phyloP scores from a whole-genome alignment of 2,888 invertebrate genomes.

The Pristionchus mayeri region DNA sequence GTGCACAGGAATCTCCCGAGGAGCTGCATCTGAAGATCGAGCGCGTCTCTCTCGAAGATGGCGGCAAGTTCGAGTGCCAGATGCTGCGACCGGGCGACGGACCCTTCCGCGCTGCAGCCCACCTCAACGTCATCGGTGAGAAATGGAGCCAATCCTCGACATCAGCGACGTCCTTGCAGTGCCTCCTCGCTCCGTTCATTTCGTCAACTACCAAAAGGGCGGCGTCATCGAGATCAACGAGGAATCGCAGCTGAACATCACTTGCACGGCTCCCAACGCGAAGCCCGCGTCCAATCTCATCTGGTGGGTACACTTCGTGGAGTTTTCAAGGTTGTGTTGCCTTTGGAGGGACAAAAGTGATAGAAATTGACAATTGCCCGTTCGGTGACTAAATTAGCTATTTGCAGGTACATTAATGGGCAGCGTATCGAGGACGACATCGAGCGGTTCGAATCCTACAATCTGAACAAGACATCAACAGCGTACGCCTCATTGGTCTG shows the following conservation, averaged over 20 bases:
- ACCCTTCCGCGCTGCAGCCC: conserved; percentile 67
- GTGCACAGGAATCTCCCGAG: conserved; percentile 66
- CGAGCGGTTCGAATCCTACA: conserved; percentile 56
- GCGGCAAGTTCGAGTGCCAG: conserved; percentile 96
- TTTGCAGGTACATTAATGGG: conserved; percentile 70
- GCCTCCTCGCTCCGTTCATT: conserved; percentile 65
- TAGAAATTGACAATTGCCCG: too few relatives aligned
- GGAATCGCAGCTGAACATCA: conserved; percentile 69
- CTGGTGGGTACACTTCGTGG: conserved; percentile 58
- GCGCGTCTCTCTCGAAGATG: conserved; percentile 86
- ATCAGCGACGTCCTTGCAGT: conserved; percentile 61
- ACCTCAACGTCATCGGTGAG: conserved; percentile 70
- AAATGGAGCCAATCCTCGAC: background rate
- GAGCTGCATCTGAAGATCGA: conserved; percentile 72
- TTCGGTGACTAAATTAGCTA: too few relatives aligned
- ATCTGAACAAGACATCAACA: conserved; percentile 69
- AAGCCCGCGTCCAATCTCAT: conserved; percentile 67
- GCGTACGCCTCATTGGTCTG: conserved; percentile 60
- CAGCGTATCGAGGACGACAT: conserved; percentile 64
- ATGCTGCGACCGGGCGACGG: conserved; percentile 79
- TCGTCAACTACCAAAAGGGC: conserved; percentile 68
- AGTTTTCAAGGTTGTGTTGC: background rate
- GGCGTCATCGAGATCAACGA: conserved; percentile 70
- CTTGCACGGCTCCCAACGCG: conserved; percentile 69
- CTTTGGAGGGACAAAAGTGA: background rate